These are phyloP conservation scores for Caenorhabditis inopinata DNA, from an alignment of 1,140 invertebrate genomes.

Conservation along the genomic window DNA sequence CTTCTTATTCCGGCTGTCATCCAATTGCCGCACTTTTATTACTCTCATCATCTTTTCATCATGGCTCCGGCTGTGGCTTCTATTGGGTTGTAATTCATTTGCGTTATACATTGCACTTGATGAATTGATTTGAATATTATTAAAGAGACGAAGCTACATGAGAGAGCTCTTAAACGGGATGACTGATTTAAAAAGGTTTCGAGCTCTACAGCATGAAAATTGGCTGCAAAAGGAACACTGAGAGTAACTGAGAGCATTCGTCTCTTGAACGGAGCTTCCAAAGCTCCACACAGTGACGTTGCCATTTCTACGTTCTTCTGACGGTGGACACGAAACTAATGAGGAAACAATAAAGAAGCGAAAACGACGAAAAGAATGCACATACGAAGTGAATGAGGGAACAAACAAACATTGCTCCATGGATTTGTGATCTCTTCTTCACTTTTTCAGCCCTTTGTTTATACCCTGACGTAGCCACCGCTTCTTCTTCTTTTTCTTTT, in stretches of 20 bases:
- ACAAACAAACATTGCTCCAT: neutral
- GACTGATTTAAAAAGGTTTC: no score
- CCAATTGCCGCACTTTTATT: slow-evolving; percentile 20
- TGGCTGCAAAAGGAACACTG: no score
- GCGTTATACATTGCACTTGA: neutral
- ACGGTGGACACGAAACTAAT: neutral
- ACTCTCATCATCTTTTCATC: slow-evolving; percentile 5
- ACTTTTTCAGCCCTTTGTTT: neutral
- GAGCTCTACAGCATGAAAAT: no score
- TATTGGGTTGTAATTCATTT: neutral
- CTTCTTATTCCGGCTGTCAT: neutral
- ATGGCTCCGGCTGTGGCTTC: neutral
- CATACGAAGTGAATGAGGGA: neutral
- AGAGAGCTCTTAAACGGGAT: no score
- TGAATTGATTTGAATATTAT: no score
- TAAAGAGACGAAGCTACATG: no score
- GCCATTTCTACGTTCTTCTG: no score
- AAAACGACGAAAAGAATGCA: no score
- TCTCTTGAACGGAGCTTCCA: no score
- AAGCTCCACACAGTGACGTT: no score
- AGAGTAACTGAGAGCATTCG: no score
- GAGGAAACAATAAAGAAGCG: neutral
- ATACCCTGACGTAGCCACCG: neutral
- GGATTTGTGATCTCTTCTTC: neutral
- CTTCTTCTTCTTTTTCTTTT: neutral